These are phyloP conservation scores for Zaprionus tsacasi DNA, from an alignment of 1,140 invertebrate genomes.

Conservation along the genomic window DNA sequence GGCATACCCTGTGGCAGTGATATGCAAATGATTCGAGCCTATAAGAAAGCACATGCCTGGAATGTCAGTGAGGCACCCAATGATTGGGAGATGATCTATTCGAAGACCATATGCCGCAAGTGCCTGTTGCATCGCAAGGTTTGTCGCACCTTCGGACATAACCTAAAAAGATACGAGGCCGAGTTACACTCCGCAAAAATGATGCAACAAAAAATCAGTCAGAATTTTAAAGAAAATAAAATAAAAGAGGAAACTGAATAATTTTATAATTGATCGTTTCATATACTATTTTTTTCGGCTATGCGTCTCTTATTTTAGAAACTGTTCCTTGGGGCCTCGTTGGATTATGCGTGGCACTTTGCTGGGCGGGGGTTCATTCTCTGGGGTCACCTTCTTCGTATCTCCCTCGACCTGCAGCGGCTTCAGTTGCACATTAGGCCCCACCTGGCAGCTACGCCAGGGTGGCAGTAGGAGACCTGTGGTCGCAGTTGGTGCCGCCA, in stretches of 20 bases:
- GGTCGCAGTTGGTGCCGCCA: background rate
- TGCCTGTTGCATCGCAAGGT: slow-evolving; percentile 41
- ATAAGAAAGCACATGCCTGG: slow-evolving; percentile 23
- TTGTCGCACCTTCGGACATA: slow-evolving; percentile 30
- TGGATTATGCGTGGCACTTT: background rate
- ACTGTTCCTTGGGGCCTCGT: background rate
- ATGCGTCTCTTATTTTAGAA: background rate
- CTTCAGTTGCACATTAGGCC: slow-evolving; percentile 24
- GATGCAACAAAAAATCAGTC: background rate
- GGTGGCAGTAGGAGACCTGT: slow-evolving; percentile 28
- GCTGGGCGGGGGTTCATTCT: background rate
- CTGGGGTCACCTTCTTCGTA: background rate
- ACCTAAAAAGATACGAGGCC: slow-evolving; percentile 4
- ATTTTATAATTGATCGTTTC: no score
- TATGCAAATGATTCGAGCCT: slow-evolving; percentile 18
- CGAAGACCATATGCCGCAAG: slow-evolving; percentile 44
- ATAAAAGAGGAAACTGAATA: background rate
- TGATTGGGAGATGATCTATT: slow-evolving; percentile 33
- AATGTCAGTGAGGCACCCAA: background rate
- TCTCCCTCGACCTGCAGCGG: background rate
- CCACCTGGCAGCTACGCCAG: slow-evolving; percentile 38
- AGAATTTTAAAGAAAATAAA: background rate
- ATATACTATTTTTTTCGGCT: no score
- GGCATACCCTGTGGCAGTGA: slow-evolving; percentile 4
- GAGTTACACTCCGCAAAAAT: background rate